Percentiles rank a stretch among this genome's conserved stretches.
Conservation (phyloP, 23 tunicate genomes). For the Oikopleura vanhoeffeni region DNA sequence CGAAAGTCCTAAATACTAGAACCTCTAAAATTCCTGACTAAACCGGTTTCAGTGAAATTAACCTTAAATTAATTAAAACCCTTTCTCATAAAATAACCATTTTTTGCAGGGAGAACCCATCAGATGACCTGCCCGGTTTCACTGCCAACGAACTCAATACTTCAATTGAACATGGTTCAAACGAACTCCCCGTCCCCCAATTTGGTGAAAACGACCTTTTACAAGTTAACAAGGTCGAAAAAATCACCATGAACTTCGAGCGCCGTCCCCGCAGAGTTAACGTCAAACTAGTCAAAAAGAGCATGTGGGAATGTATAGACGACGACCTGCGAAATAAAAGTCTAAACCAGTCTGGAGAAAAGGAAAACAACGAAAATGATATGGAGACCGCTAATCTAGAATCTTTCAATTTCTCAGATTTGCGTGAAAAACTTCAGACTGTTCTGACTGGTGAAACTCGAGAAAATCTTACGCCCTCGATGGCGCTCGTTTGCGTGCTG, state of each 20-base stretch:
- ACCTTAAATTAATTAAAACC: too few species aligned
- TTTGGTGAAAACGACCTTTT: background rate
- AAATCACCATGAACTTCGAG: background rate
- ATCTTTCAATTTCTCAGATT: background rate
- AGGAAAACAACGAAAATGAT: background rate
- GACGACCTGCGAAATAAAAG: background rate
- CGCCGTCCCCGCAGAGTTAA: conserved; percentile 10
- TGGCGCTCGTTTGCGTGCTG: conserved; percentile 6
- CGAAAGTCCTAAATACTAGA: too few species aligned
- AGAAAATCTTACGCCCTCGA: background rate
- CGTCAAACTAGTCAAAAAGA: background rate
- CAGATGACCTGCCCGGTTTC: too few species aligned
- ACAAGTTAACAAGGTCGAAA: background rate
- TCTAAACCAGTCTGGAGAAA: background rate
- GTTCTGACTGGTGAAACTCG: background rate
- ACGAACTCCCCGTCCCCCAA: background rate
- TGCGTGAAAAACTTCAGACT: background rate
- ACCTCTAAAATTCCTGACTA: too few species aligned
- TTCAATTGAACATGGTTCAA: too few species aligned
- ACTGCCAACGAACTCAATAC: too few species aligned
- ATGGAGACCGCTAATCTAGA: background rate
- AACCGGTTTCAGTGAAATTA: too few species aligned
- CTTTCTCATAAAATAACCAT: too few species aligned
- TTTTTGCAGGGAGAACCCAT: too few species aligned
- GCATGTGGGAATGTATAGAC: background rate